Conservation (phyloP, 2,888 invertebrate genomes). For the Dorcus parallelipipedus region DNA sequence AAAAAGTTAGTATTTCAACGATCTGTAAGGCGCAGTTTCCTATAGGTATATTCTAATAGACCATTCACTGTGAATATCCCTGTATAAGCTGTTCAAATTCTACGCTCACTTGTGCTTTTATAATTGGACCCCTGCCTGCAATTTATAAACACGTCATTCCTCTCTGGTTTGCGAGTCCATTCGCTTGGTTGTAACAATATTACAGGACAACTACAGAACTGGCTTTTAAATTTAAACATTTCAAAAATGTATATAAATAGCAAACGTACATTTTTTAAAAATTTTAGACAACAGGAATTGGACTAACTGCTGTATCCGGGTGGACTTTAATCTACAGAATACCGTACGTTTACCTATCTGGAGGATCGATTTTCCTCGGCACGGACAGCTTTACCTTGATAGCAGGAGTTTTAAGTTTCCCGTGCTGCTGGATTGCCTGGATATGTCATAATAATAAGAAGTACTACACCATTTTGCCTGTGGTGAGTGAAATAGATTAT, state of each 20-base stretch:
- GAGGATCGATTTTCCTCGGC: conserved; percentile 16
- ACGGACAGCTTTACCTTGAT: conserved; percentile 18
- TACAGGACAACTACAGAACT: no score
- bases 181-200: no score
- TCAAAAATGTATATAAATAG: background rate
- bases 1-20: no score
- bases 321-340: conserved; percentile 22
- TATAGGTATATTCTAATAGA: no score
- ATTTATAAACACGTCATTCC: no score
- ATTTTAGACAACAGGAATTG: conserved; percentile 20
- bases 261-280: background rate
- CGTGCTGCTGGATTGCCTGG: conserved; percentile 26
- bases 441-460: conserved; percentile 22
- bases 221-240: no score
- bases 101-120: no score
- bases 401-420: conserved; percentile 23
- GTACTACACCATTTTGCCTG: conserved; percentile 22
- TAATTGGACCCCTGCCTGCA: no score
- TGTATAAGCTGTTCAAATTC: no score
- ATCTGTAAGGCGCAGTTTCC: no score
- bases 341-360: conserved; percentile 23
- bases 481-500: conserved; percentile 14
- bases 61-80: no score
- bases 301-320: conserved; percentile 14
- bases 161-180: no score